A percentile compares a stretch with the other conserved stretches of the same genome.
Evolutionary conservation across 37 sponge, comb jelly and placozoan genomes (phyloP).

Genomic region (Chondrilla cf. caribensis): DNA sequence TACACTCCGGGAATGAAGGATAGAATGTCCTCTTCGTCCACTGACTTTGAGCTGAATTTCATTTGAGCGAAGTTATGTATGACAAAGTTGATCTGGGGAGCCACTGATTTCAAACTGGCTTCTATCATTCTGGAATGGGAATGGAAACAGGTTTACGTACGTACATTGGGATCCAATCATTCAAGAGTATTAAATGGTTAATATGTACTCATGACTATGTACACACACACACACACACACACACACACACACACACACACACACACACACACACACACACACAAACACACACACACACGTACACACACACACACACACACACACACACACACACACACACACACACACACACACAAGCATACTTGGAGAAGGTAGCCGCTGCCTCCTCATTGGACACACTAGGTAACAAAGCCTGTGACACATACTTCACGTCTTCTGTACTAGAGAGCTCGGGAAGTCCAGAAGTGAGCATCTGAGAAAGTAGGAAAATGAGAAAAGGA

Average conservation of each 20-base stretch:
- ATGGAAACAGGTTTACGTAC: too few species aligned
- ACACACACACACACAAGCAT: conserved; percentile 19
- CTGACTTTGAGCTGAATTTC: conserved; percentile 29
- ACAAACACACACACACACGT: too few species aligned
- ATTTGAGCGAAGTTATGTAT: conserved; percentile 89
- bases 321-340: conserved; percentile 4
- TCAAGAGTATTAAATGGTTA: too few species aligned
- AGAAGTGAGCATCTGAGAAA: conserved; percentile 65
- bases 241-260: too few species aligned
- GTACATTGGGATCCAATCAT: not conserved
- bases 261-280: too few species aligned
- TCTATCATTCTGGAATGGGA: conserved; percentile 59
- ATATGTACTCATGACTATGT: too few species aligned
- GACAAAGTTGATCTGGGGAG: conserved; percentile 88
- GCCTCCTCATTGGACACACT: conserved; percentile 60
- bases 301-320: too few species aligned
- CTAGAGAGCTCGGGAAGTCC: conserved; percentile 63
- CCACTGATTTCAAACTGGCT: conserved; percentile 69
- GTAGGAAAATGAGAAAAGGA: not conserved
- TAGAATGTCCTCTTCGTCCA: conserved; percentile 8
- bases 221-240: too few species aligned
- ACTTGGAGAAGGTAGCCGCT: conserved; percentile 68
- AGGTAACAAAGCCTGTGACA: conserved; percentile 69
- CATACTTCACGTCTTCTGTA: conserved; percentile 76
- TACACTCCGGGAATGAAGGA: conserved; percentile 37